Conservation (phyloP, 2,797 vertebrate species). For the Eulemur albifrons region DNA sequence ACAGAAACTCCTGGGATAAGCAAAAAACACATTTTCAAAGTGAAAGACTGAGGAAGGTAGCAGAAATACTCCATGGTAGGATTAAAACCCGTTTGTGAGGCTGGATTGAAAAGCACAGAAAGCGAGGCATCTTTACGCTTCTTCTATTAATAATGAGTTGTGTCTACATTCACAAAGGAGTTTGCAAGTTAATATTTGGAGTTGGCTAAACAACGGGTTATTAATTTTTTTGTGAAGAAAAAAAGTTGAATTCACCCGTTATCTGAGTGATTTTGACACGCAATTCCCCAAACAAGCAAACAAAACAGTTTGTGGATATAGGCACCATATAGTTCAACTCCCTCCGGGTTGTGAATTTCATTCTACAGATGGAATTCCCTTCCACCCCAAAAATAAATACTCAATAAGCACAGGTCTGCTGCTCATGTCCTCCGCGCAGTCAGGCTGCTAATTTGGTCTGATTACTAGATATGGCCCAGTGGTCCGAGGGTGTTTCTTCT, state of each 20-base stretch:
- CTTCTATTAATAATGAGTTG: background rate
- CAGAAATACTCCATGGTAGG: background rate
- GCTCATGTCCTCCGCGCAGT: background rate
- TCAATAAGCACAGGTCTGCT: background rate
- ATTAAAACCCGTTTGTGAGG: background rate
- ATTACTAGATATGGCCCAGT: background rate
- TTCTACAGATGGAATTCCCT: background rate
- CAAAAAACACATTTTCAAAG: constrained; percentile 58
- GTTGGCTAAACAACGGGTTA: background rate
- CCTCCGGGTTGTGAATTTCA: background rate
- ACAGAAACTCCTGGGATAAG: constrained; percentile 52
- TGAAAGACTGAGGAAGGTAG: background rate
- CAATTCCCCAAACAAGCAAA: background rate
- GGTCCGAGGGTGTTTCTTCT: background rate
- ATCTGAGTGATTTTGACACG: background rate
- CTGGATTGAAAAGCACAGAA: background rate
- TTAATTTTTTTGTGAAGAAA: background rate
- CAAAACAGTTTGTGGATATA: background rate
- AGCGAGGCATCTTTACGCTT: background rate
- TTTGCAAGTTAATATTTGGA: background rate
- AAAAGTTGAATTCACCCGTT: background rate
- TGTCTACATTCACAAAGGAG: background rate
- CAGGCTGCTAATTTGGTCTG: constrained; percentile 47
- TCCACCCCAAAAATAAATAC: background rate
- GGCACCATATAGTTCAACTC: background rate